Evolutionary conservation across 1,140 invertebrate species (phyloP).

Genomic region (Euglossa dilemma): DNA sequence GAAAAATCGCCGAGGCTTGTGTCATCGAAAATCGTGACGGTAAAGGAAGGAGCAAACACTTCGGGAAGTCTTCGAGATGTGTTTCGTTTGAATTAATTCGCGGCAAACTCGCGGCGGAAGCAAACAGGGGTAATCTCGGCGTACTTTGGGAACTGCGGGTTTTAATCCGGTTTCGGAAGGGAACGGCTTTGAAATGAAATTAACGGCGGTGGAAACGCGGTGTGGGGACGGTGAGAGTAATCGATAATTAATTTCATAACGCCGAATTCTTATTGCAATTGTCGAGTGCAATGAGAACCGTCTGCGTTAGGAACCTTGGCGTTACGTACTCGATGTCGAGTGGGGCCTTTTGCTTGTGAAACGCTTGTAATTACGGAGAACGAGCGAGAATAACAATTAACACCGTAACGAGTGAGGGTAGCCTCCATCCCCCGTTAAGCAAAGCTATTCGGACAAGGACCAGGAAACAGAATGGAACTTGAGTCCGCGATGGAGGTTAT

Average conservation of each 20-base stretch:
- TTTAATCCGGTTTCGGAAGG: not conserved
- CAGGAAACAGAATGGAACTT: constrained; percentile 6
- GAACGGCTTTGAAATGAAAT: not conserved
- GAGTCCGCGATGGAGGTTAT: constrained; percentile 1
- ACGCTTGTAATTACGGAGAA: constrained; percentile 29
- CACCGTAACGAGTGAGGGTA: constrained; percentile 25
- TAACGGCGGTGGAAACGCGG: not conserved
- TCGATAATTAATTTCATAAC: constrained; percentile 30
- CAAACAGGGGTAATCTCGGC: not conserved
- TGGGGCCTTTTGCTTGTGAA: not conserved
- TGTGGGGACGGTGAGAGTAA: no score
- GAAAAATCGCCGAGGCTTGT: no score
- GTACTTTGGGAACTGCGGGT: no score
- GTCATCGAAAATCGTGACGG: no score
- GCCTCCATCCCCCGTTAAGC: constrained; percentile 9
- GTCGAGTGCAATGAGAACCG: not conserved
- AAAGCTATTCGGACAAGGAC: constrained; percentile 31
- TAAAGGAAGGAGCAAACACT: no score
- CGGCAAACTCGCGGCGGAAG: no score
- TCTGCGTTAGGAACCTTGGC: not conserved
- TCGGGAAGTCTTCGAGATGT: no score
- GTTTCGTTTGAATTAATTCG: not conserved
- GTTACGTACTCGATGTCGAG: constrained; percentile 22
- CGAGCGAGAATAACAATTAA: constrained; percentile 47
- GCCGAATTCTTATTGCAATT: not conserved